Evolutionary conservation across 2,113 vertebrate genomes (phyloP).

Genomic region (Peucedramus taeniatus): DNA sequence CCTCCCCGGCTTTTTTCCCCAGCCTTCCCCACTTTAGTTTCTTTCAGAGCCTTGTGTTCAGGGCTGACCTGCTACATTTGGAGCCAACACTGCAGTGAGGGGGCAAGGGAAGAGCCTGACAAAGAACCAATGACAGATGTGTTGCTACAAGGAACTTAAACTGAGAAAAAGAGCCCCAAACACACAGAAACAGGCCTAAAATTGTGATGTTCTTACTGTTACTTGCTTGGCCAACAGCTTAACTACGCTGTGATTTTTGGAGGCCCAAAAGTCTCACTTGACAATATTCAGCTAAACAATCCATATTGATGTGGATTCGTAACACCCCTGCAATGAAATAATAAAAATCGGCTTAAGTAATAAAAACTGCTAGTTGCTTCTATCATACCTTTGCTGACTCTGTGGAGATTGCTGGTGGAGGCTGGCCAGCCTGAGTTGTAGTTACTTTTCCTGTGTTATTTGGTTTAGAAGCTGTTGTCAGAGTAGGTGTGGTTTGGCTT

Average conservation of each 20-base stretch:
- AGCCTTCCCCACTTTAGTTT: neutral
- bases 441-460: constrained; percentile 6
- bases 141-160: neutral
- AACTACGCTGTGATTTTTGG: neutral
- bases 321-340: neutral
- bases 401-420: neutral
- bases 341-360: neutral
- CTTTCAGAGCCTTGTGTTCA: neutral
- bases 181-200: neutral
- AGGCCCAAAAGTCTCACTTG: neutral
- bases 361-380: neutral
- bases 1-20: no score
- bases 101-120: neutral
- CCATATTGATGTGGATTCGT: neutral
- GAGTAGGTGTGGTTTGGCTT: neutral
- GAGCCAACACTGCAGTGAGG: neutral
- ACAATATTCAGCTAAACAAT: neutral
- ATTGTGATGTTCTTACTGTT: fast-evolving
- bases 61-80: neutral
- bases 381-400: constrained; percentile 53
- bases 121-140: neutral
- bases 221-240: neutral
- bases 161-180: neutral
- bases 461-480: constrained; percentile 7
- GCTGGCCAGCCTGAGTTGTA: neutral